Base-by-base conservation (phyloP, 2,113 vertebrate genomes). In the Tenebrosternarchus preto region DNA sequence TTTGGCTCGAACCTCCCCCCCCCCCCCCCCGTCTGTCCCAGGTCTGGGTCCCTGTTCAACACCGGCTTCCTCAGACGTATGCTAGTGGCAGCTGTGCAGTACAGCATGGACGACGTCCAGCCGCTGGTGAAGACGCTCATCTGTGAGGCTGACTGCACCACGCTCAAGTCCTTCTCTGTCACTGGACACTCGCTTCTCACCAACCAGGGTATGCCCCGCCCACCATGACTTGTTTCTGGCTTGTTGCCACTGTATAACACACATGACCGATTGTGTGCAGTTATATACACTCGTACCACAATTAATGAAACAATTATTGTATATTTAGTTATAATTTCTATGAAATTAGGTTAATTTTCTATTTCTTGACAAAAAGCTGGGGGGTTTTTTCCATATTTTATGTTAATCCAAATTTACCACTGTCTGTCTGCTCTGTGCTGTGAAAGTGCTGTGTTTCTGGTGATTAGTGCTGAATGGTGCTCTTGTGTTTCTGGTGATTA, bases 111-210 rank as follows among this genome's bases (percentile, higher is more conserved):
- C 50, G 96, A 98, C 85, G 92, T 95, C 87, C 96, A 97, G 87
- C 86, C 96, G 0, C 93, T 99, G 70, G 79, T 99, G 87, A 99
- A 99, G 84, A 96, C 94, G 0, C 86, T 99, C 33, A 90, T 96
- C 84, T 98, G 94, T 78, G 97, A 99, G 93, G 95, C 96, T 2
- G 96, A 98, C 78, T 98, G 97, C 83, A 96, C 93, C 80, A 94
- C 92, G 60, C 89, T 87, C 15, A 98, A 95, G 87, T 90, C 93
- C 27, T 90, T 90, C 85, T 85, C 93, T 27, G 89, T 88, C 79
- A 92, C 91, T 7, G 81, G 86, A 56, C 78, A 92, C 61, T 84
- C 87, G 0, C 91, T 88, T 0, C 88, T 95, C 82, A 92, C 76
- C 88, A 96, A 94, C 82, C 95, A 96, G 93, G 96, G 97, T 98